Conservation (phyloP, 2,888 invertebrate genomes). For the Andrena dorsata region DNA sequence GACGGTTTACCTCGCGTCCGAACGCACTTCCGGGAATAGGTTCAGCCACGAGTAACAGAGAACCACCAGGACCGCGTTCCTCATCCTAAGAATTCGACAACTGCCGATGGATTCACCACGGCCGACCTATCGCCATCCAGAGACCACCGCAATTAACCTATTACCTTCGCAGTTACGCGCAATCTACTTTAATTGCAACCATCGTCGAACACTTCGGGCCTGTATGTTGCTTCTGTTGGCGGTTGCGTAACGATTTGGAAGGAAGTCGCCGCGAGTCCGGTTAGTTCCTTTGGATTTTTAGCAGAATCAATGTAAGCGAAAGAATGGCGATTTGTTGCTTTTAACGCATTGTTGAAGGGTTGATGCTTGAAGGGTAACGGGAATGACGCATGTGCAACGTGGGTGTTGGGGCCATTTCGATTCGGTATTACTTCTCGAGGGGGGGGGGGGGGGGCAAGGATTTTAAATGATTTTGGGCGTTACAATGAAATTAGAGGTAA, state of each 20-base stretch:
- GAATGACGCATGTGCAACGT: no score
- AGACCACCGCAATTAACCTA: slow-evolving; percentile 77
- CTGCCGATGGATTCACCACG: slow-evolving; percentile 58
- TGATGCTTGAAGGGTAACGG: no score
- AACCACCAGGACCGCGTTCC: slow-evolving; percentile 67
- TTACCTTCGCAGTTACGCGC: slow-evolving; percentile 74
- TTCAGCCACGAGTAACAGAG: slow-evolving; percentile 69
- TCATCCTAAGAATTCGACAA: slow-evolving; percentile 75
- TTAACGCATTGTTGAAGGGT: no score
- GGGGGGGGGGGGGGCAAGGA: no score
- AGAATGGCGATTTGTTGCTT: no score
- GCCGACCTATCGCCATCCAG: slow-evolving; percentile 48
- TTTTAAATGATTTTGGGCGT: no score
- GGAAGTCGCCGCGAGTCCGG: background rate
- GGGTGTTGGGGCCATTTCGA: no score
- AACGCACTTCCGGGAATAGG: slow-evolving; percentile 64
- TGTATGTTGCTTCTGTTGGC: slow-evolving; percentile 35
- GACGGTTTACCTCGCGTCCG: slow-evolving; percentile 71
- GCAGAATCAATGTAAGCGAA: no score
- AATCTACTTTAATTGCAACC: slow-evolving; percentile 77
- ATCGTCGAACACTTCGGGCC: slow-evolving; percentile 61
- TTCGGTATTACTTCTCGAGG: no score
- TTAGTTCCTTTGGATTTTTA: background rate
- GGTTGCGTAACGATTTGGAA: slow-evolving; percentile 56
- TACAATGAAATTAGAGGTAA: no score